Evolutionary conservation across 2,113 vertebrate genomes (phyloP).

Genomic region (Chelonoidis abingdonii): DNA sequence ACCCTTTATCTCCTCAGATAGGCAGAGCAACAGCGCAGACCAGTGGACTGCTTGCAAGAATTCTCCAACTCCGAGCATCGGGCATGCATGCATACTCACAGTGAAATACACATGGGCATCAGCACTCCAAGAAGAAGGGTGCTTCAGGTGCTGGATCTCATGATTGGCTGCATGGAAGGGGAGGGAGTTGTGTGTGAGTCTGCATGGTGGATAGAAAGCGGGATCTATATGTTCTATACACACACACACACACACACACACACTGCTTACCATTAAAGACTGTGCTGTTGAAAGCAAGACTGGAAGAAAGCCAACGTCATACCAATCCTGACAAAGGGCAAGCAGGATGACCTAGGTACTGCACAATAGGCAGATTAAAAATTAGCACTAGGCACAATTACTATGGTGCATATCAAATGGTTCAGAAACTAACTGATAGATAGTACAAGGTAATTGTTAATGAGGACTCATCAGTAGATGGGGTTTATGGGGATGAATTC

Average conservation of each 20-base stretch:
- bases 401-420: not conserved
- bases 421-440: constrained; percentile 14
- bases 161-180: not conserved
- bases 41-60: not conserved
- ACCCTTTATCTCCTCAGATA: not conserved
- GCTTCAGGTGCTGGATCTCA: not conserved
- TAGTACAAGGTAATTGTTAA: not conserved
- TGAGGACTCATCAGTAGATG: constrained; percentile 14
- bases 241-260: not conserved
- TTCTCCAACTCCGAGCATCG: not conserved
- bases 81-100: too few species aligned
- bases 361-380: not conserved
- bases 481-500: not conserved
- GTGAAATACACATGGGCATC: not conserved
- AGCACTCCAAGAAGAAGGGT: not conserved
- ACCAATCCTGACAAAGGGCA: not conserved
- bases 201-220: not conserved
- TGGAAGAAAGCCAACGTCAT: not conserved
- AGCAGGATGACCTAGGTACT: not conserved
- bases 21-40: not conserved
- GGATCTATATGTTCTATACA: not conserved
- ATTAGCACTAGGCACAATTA: not conserved
- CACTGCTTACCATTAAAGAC: not conserved
- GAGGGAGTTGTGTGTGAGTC: not conserved
- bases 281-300: not conserved